These are phyloP conservation scores for Harlomillsia oculata DNA, from an alignment of 1,140 invertebrate species.

Conservation along the genomic window DNA sequence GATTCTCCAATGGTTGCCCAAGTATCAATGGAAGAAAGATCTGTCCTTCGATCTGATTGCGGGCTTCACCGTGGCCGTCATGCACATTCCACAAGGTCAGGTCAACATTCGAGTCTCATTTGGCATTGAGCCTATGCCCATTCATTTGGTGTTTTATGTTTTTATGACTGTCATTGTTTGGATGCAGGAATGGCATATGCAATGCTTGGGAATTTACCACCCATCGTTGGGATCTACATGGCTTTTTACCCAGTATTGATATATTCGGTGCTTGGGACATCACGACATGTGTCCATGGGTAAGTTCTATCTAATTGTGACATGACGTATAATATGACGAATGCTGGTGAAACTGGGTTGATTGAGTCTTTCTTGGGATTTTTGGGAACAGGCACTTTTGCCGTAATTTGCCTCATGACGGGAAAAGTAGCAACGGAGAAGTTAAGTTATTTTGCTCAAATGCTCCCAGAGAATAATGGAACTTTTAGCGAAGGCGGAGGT, in stretches of 20 bases:
- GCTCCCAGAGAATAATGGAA: not conserved
- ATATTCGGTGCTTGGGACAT: conserved; percentile 84
- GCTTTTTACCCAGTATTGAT: conserved; percentile 84
- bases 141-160: not conserved
- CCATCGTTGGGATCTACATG: conserved; percentile 74
- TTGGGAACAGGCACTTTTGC: conserved; percentile 61
- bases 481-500: not conserved
- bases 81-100: conserved; percentile 90
- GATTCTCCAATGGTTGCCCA: conserved; percentile 56
- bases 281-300: conserved; percentile 85
- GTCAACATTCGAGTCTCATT: conserved; percentile 29
- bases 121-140: too few relatives aligned
- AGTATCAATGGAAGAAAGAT: conserved; percentile 56
- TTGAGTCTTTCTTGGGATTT: not conserved
- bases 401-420: conserved; percentile 75
- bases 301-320: too few relatives aligned
- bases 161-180: too few relatives aligned
- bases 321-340: too few relatives aligned
- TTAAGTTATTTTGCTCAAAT: not conserved
- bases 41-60: conserved; percentile 58
- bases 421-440: conserved; percentile 50
- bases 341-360: not conserved
- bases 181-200: conserved; percentile 92
- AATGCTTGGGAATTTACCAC: conserved; percentile 69
- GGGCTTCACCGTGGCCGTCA: conserved; percentile 78